phyloP scores from a whole-genome alignment of 2,113 vertebrate genomes.

The Neodontobutis hainanensis region DNA sequence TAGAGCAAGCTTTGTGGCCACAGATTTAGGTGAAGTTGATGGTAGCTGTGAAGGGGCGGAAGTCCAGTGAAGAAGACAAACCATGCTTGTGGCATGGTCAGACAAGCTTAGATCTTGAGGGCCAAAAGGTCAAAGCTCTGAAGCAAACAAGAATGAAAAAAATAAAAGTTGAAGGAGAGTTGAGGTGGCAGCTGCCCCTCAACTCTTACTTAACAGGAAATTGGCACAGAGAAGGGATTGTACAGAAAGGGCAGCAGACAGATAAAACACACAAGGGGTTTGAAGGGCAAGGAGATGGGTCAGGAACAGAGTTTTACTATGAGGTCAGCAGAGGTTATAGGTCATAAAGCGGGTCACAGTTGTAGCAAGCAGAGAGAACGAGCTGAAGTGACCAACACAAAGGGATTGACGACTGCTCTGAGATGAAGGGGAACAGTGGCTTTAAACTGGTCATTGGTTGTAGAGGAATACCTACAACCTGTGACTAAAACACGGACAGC shows the following conservation, averaged over 20 bases:
- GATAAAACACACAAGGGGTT: conserved; percentile 7
- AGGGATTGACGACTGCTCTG: not conserved
- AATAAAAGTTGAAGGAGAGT: not conserved
- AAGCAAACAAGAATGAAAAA: not conserved
- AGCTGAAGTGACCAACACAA: conserved; percentile 3
- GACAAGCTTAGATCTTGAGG: conserved; percentile 5
- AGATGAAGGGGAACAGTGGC: not conserved
- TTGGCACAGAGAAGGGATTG: conserved; percentile 1
- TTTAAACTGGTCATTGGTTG: conserved; percentile 1
- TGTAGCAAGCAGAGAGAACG: not conserved
- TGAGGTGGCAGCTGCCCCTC: not conserved
- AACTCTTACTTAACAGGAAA: not conserved
- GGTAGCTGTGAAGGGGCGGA: conserved; percentile 2
- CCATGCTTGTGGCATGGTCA: conserved; percentile 3
- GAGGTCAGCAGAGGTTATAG: conserved; percentile 2
- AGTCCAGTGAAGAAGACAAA: not conserved
- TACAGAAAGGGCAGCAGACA: not conserved
- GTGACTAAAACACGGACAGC: not conserved
- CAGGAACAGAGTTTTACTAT: not conserved
- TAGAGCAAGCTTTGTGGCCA: not conserved
- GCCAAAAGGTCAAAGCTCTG: not conserved
- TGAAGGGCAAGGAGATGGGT: conserved; percentile 1
- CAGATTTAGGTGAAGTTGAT: not conserved
- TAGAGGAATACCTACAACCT: not conserved
- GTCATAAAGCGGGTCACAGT: not conserved